Percentiles rank a stretch among this genome's conserved stretches.
Evolutionary conservation across 2,888 invertebrate genomes (phyloP).

Genomic region (Dynastes grantii): DNA sequence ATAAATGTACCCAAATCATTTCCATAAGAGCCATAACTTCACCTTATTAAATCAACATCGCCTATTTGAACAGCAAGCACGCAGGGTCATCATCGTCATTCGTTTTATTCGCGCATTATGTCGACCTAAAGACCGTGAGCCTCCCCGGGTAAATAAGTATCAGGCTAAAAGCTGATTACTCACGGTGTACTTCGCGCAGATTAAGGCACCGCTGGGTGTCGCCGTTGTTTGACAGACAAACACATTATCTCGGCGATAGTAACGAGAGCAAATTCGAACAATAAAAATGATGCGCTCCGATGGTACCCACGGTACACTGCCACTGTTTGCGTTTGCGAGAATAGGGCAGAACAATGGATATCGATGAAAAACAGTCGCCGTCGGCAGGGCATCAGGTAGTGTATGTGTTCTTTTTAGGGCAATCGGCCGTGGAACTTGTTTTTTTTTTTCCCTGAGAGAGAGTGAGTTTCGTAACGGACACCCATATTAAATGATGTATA

Average conservation of each 20-base stretch:
- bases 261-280: conserved; percentile 34
- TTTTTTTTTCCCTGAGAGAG: conserved; percentile 11
- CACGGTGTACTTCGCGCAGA: conserved; percentile 57
- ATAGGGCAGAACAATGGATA: conserved; percentile 55
- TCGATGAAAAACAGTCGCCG: conserved; percentile 53
- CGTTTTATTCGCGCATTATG: conserved; percentile 32
- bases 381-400: conserved; percentile 29
- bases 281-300: conserved; percentile 41
- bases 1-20: background rate
- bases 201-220: conserved; percentile 49
- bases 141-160: conserved; percentile 18
- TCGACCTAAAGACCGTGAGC: conserved; percentile 32
- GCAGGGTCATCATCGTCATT: conserved; percentile 28
- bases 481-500: conserved; percentile 41
- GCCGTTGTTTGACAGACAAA: conserved; percentile 41
- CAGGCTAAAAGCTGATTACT: conserved; percentile 64
- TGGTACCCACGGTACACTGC: conserved; percentile 51
- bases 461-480: conserved; percentile 24
- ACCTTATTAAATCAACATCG: conserved; percentile 42
- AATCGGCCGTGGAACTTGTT: conserved; percentile 43
- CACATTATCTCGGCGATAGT: conserved; percentile 26
- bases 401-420: conserved; percentile 33
- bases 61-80: conserved; percentile 37
- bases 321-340: conserved; percentile 56
- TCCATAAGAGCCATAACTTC: background rate